Evolutionary conservation across 2,888 invertebrate species (phyloP).

Genomic region (Plutella xylostella): DNA sequence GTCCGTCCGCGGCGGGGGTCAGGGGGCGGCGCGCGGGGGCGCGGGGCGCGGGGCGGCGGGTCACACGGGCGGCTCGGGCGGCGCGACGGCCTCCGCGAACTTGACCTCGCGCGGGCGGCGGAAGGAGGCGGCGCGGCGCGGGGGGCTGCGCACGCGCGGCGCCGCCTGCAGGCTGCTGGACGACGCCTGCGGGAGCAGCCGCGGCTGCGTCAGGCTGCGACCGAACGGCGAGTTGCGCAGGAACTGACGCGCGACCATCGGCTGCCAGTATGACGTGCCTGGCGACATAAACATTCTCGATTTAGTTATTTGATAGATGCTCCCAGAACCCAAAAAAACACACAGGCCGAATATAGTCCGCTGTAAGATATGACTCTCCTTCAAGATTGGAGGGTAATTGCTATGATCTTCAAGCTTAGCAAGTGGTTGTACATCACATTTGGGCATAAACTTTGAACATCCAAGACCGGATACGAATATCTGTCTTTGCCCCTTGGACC

Average conservation of each 20-base stretch:
- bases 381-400: too few species aligned
- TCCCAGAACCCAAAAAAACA: too few species aligned
- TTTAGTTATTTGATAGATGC: too few species aligned
- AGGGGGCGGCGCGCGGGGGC: conserved; percentile 36
- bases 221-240: conserved; percentile 76
- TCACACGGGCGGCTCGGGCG: conserved; percentile 52
- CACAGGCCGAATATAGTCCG: too few species aligned
- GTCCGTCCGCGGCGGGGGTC: conserved; percentile 37
- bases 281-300: too few species aligned
- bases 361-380: too few species aligned
- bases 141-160: conserved; percentile 39
- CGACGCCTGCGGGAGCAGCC: conserved; percentile 49
- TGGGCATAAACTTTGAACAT: too few species aligned
- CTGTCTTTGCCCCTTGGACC: too few species aligned
- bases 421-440: too few species aligned
- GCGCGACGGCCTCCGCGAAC: conserved; percentile 50
- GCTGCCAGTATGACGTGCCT: too few species aligned
- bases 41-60: conserved; percentile 54
- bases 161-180: conserved; percentile 60
- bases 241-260: conserved; percentile 79
- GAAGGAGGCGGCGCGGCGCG: conserved; percentile 56
- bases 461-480: too few species aligned
- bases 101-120: conserved; percentile 64
- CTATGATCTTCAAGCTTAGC: too few species aligned
- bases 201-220: conserved; percentile 28